Conservation (phyloP, 2,888 invertebrate species). For the Eupithecia insigniata region DNA sequence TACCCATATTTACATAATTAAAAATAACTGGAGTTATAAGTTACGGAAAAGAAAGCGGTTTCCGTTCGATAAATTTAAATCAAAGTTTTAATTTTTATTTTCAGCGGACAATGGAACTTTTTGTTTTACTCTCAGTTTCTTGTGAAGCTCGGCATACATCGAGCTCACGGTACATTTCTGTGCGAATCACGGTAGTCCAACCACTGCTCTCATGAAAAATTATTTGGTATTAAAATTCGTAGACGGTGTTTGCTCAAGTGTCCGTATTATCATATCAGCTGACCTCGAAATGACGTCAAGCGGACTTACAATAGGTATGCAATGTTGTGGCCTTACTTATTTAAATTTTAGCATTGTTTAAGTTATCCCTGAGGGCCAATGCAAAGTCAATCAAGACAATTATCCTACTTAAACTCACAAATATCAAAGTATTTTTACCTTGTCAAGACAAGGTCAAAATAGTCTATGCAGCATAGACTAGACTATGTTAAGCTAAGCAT, state of each 20-base stretch:
- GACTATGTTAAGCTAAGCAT: too few species aligned
- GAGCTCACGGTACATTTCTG: not conserved
- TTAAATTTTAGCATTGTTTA: slow-evolving; percentile 14
- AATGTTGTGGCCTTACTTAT: slow-evolving; percentile 9
- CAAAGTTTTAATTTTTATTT: not conserved
- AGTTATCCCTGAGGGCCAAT: not conserved
- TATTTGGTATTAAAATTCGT: slow-evolving; percentile 49
- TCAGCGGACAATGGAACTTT: not conserved
- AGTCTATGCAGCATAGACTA: too few species aligned
- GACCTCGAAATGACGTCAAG: slow-evolving; percentile 50
- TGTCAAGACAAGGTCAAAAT: not conserved
- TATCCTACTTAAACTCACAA: not conserved
- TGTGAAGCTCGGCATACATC: not conserved
- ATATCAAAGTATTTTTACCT: not conserved
- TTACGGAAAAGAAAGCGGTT: not conserved
- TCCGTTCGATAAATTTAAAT: not conserved
- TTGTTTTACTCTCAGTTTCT: not conserved
- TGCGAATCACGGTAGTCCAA: not conserved
- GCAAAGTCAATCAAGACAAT: not conserved
- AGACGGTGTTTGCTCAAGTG: slow-evolving; percentile 52
- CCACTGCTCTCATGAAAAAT: slow-evolving; percentile 29
- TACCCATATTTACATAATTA: not conserved
- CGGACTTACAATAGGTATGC: slow-evolving; percentile 33
- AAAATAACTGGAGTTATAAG: not conserved
- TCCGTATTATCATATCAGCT: slow-evolving; percentile 39